Evolutionary conservation across 1,140 invertebrate genomes (phyloP).

Genomic region (Drosophila bifasciata): DNA sequence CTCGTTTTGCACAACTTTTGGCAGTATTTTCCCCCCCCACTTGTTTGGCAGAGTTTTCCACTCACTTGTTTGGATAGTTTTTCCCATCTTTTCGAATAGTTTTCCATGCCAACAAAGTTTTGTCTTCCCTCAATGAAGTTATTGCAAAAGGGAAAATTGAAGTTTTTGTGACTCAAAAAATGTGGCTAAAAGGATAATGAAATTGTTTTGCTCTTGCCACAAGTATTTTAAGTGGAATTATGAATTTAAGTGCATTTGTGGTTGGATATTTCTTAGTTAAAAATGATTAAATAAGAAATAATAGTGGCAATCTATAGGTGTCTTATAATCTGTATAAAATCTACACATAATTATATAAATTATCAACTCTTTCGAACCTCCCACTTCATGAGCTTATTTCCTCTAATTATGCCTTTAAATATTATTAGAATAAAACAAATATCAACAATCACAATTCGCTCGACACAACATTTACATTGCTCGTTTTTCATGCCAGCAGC

Average conservation of each 20-base stretch:
- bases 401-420: no score
- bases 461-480: constrained; percentile 2
- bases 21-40: constrained; percentile 25
- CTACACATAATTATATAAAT: not conserved
- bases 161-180: constrained; percentile 13
- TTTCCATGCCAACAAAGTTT: constrained; percentile 22
- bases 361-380: not conserved
- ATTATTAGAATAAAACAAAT: not conserved
- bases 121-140: constrained; percentile 2
- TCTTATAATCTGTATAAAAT: no score
- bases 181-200: constrained; percentile 19
- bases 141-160: constrained; percentile 13
- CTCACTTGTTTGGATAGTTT: no score
- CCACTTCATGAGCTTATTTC: no score
- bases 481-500: not conserved
- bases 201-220: constrained; percentile 18
- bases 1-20: not conserved
- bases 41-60: no score
- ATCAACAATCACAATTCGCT: not conserved
- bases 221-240: constrained; percentile 7
- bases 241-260: not conserved
- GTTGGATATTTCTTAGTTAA: not conserved
- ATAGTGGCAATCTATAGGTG: no score
- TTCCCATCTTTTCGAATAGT: constrained; percentile 17
- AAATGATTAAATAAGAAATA: no score